These are phyloP conservation scores for Petrocephalus sullivani DNA, from an alignment of 2,797 vertebrate species.

Conservation along the genomic window DNA sequence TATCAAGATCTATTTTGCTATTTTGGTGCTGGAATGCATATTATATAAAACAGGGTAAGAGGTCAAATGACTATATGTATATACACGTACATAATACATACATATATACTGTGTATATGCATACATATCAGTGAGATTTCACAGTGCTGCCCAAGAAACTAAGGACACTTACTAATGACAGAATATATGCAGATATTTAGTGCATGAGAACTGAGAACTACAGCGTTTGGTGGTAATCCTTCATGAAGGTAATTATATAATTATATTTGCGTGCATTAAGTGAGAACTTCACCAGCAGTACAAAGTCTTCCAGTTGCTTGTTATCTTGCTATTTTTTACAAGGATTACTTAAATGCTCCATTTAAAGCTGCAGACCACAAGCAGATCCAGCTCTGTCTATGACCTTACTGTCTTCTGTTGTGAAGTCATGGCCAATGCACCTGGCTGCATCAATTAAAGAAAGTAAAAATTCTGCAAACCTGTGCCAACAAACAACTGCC, in stretches of 20 bases:
- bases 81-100: not conserved
- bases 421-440: not conserved
- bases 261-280: not conserved
- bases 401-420: not conserved
- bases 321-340: not conserved
- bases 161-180: not conserved
- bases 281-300: not conserved
- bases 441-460: slow-evolving; percentile 27
- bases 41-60: not conserved
- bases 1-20: slow-evolving; percentile 6
- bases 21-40: not conserved
- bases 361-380: not conserved
- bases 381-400: not conserved
- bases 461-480: slow-evolving; percentile 34
- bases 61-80: not conserved
- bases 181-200: not conserved
- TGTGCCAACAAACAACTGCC: slow-evolving; percentile 50
- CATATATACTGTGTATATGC: not conserved
- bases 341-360: not conserved
- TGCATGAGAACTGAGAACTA: not conserved
- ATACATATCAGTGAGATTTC: not conserved
- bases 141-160: not conserved
- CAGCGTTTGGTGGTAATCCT: not conserved
- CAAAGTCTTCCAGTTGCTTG: not conserved
- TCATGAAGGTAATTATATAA: not conserved